phyloP scores from a whole-genome alignment of 2,888 invertebrate species.

The Biston betularia region DNA sequence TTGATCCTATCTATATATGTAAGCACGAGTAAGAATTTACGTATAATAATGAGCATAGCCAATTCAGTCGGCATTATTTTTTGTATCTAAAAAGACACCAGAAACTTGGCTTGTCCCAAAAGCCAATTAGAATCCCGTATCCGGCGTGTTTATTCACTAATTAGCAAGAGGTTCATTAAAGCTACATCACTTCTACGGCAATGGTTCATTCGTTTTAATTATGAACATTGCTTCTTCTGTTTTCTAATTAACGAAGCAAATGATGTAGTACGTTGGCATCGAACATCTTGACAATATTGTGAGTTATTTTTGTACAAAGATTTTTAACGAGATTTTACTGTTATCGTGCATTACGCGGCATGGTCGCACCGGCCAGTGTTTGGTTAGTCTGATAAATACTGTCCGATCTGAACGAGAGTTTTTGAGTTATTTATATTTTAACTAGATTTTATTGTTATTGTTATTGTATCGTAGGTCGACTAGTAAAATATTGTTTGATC shows the following conservation, averaged over 20 bases:
- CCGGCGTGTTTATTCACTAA: constrained; percentile 83
- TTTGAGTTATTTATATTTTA: constrained; percentile 22
- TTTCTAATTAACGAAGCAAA: constrained; percentile 70
- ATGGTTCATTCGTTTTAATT: constrained; percentile 84
- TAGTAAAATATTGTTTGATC: no score
- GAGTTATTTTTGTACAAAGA: constrained; percentile 24
- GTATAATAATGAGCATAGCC: constrained; percentile 33
- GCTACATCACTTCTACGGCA: constrained; percentile 76
- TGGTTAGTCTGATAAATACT: no score
- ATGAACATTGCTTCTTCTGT: constrained; percentile 72
- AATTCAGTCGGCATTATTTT: constrained; percentile 38
- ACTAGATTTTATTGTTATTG: constrained; percentile 8
- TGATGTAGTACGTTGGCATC: constrained; percentile 72
- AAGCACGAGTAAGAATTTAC: constrained; percentile 1
- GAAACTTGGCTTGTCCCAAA: constrained; percentile 73
- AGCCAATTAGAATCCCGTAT: constrained; percentile 84
- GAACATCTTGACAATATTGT: constrained; percentile 17
- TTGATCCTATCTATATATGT: constrained; percentile 6
- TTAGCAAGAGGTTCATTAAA: constrained; percentile 84
- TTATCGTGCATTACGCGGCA: not conserved
- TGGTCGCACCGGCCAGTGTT: not conserved
- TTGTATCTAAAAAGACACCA: constrained; percentile 50
- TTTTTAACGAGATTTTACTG: constrained; percentile 15
- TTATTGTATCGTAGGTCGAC: not conserved
- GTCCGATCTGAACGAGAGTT: not conserved